Evolutionary conservation across 2,797 vertebrate genomes (phyloP).

Genomic region (Cercopithecus neglectus): DNA sequence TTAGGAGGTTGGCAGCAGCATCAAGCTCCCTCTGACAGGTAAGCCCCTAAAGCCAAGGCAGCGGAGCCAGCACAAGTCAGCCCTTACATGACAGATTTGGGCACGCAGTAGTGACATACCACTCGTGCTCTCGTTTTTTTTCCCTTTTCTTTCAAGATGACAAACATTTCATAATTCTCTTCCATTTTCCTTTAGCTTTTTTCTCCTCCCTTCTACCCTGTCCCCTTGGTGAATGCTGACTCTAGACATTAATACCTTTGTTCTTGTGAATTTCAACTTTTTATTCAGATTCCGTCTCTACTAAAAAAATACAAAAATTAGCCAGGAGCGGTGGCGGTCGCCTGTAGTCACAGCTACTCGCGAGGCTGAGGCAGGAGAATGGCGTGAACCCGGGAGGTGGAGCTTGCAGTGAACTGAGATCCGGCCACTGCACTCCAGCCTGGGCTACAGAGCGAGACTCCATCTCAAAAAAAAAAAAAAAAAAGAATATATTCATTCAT

Average conservation of each 20-base stretch:
- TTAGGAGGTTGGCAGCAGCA: slow-evolving; percentile 14
- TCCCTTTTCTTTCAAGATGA: slow-evolving; percentile 64
- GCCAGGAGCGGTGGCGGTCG: too few species aligned
- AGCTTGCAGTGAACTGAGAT: too few species aligned
- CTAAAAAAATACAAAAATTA: too few species aligned
- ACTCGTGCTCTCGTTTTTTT: not conserved
- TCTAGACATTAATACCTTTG: not conserved
- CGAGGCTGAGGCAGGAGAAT: too few species aligned
- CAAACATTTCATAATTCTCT: not conserved
- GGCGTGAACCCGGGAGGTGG: too few species aligned
- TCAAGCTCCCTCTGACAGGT: slow-evolving; percentile 64
- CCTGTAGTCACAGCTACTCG: too few species aligned
- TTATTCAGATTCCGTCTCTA: not conserved
- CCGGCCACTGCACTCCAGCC: too few species aligned
- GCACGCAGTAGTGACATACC: not conserved
- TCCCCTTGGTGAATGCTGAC: not conserved
- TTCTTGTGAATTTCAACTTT: not conserved
- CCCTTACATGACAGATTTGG: slow-evolving; percentile 39
- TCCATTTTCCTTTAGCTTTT: not conserved
- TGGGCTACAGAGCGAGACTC: too few species aligned
- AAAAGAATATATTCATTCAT: too few species aligned
- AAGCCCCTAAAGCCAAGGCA: slow-evolving; percentile 51
- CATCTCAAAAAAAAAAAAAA: too few species aligned
- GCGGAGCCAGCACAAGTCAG: slow-evolving; percentile 32
- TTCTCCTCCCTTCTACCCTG: not conserved